Evolutionary conservation across 2,797 vertebrate genomes (phyloP).

Genomic region (Acipenser transmontanus): DNA sequence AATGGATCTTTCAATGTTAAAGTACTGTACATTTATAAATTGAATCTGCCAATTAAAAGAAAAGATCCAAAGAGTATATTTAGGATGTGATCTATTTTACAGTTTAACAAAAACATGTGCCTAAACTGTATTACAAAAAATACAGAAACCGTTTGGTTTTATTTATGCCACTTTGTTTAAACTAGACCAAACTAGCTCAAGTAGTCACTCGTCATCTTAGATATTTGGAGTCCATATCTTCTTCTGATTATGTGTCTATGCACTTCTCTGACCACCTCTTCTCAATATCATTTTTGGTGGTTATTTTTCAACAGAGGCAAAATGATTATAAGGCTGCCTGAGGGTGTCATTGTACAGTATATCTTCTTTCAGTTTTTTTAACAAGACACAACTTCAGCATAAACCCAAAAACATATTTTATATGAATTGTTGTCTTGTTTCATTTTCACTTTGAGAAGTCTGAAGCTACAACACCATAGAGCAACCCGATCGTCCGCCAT

Average conservation of each 20-base stretch:
- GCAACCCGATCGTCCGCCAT: too few relatives aligned
- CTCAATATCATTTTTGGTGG: slow-evolving; percentile 39
- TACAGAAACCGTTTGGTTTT: slow-evolving; percentile 21
- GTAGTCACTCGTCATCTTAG: neutral
- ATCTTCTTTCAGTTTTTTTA: too few relatives aligned
- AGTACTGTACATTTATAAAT: slow-evolving; percentile 6
- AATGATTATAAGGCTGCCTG: slow-evolving; percentile 47
- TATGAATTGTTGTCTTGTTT: too few relatives aligned
- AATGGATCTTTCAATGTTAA: neutral
- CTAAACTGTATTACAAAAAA: slow-evolving; percentile 12
- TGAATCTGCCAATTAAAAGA: slow-evolving; percentile 3
- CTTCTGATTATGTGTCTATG: neutral
- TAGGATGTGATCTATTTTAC: slow-evolving; percentile 25
- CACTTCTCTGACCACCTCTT: slow-evolving; percentile 19
- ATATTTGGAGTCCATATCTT: slow-evolving; percentile 1
- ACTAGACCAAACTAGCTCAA: slow-evolving; percentile 11
- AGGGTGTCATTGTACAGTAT: neutral
- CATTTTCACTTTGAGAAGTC: too few relatives aligned
- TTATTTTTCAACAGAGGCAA: slow-evolving; percentile 34
- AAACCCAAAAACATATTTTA: too few relatives aligned
- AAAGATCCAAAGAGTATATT: slow-evolving; percentile 1
- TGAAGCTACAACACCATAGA: too few relatives aligned
- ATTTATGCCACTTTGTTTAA: slow-evolving; percentile 27
- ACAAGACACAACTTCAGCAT: too few relatives aligned
- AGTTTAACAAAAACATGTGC: slow-evolving; percentile 37